Base-by-base conservation (phyloP, 2,888 invertebrate species). In the Gnatocerus cornutus region DNA sequence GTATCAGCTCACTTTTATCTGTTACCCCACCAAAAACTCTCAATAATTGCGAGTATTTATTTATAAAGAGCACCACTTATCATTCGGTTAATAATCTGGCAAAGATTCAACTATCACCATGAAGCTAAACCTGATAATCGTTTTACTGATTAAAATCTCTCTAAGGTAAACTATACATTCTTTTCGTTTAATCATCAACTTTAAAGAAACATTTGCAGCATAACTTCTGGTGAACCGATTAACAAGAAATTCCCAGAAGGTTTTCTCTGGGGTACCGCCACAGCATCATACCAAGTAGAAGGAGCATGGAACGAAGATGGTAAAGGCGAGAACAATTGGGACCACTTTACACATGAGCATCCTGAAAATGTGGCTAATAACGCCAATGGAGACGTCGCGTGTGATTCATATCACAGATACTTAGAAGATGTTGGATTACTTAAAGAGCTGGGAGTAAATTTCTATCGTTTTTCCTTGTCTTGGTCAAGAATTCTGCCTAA, bases 401-500 rank as follows among this genome's bases (percentile, higher is more conserved):
- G 91, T 37, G 90, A 92, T 79, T 91, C 91, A 12, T 92, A 92
- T 79, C 88, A 91, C 78, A 87, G 88, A 68, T 91, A 89, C 80
- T 86, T 88, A 77, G 89, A 89, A 53, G 91, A 91, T 78, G 89
- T 88, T 0, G 86, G 89, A 82, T 87, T 91, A 87, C 84, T 91
- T 2, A 87, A 86, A 63, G 87, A 89, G 69, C 82, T 91, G 1
- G 89, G 90, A 14, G 90, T 90, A 0, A 85, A 90, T 73, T 87
- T 90, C 67, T 92, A 92, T 81, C 87, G 92, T 37, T 93, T 93
- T 82, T 92, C 92, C 0, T 86, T 93, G 76, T 89, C 93, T 0
- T 95, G 95, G 95, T 84, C 92, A 0, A 86, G 95, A 55, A 87
- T 95, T 46, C 84, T 94, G 73, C 93, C 94, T 0, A 88, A 87